Percentiles rank a stretch among this genome's conserved stretches.
Conservation (phyloP, 1,140 invertebrate species). For the Neuroterus valhalla region DNA sequence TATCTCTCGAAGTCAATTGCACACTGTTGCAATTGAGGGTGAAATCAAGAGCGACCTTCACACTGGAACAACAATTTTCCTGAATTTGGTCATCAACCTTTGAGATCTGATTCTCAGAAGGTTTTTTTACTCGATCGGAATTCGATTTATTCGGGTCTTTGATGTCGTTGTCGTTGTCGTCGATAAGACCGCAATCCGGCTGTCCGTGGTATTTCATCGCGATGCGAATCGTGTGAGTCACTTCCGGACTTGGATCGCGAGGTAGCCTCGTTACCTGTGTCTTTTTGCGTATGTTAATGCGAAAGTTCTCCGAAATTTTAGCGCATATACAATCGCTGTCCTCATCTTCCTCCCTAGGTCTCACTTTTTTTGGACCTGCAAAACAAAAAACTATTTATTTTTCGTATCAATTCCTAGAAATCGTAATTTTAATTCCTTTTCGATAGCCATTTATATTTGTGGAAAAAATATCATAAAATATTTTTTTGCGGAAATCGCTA, state of each 20-base stretch:
- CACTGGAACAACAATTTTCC: constrained; percentile 52
- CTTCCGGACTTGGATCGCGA: constrained; percentile 63
- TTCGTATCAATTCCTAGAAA: not conserved
- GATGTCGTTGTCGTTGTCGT: constrained; percentile 35
- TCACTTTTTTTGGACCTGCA: constrained; percentile 27
- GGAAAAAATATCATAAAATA: too few relatives aligned
- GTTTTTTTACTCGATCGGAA: not conserved
- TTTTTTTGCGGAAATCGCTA: too few relatives aligned
- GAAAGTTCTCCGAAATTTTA: constrained; percentile 60
- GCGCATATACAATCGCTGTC: constrained; percentile 59
- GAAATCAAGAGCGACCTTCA: constrained; percentile 64
- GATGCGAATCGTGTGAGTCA: constrained; percentile 67
- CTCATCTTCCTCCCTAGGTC: not conserved
- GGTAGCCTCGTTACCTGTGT: constrained; percentile 51
- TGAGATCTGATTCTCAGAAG: not conserved
- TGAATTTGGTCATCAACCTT: constrained; percentile 17
- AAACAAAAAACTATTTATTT: not conserved
- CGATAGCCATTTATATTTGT: not conserved
- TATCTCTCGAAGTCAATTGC: constrained; percentile 61
- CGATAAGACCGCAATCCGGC: constrained; percentile 24
- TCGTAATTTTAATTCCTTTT: not conserved
- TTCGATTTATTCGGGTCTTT: not conserved
- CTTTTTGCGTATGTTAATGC: constrained; percentile 58
- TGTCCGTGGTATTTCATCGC: constrained; percentile 65
- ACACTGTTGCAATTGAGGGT: constrained; percentile 66